Conservation (phyloP, 2,888 invertebrate species). For the Metacarcinus magister region DNA sequence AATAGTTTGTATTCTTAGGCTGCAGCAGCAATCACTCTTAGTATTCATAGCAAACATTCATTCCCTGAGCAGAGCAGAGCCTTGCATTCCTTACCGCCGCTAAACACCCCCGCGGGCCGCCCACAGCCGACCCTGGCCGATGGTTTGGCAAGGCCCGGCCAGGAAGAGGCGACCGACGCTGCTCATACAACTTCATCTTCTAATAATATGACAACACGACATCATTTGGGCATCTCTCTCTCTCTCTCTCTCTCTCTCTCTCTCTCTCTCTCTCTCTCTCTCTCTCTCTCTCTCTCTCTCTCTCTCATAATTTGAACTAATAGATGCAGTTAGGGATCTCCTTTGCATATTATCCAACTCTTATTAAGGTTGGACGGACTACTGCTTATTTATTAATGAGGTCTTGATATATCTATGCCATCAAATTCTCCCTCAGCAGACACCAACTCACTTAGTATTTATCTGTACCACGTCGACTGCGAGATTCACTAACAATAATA, state of each 20-base stretch:
- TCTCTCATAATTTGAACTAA: neutral
- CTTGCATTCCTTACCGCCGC: constrained; percentile 30
- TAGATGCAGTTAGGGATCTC: neutral
- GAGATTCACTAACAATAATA: neutral
- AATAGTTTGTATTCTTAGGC: neutral
- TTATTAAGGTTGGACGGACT: neutral
- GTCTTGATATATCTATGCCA: neutral
- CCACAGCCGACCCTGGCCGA: neutral
- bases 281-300: constrained; percentile 8
- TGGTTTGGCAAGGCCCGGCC: constrained; percentile 22
- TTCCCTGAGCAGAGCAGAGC: neutral
- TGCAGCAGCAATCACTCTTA: neutral
- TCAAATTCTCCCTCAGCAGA: neutral
- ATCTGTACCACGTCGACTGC: neutral
- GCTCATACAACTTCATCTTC: constrained; percentile 42
- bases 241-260: constrained; percentile 46
- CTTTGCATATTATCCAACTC: neutral
- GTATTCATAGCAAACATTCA: neutral
- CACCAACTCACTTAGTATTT: neutral
- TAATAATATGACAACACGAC: constrained; percentile 51
- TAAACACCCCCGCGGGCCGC: neutral
- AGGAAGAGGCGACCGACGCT: constrained; percentile 26
- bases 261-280: constrained; percentile 53
- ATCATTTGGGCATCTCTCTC: constrained; percentile 23
- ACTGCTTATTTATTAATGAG: neutral